phyloP scores from a whole-genome alignment of 2,888 invertebrate species.

The Eupithecia centaureata region DNA sequence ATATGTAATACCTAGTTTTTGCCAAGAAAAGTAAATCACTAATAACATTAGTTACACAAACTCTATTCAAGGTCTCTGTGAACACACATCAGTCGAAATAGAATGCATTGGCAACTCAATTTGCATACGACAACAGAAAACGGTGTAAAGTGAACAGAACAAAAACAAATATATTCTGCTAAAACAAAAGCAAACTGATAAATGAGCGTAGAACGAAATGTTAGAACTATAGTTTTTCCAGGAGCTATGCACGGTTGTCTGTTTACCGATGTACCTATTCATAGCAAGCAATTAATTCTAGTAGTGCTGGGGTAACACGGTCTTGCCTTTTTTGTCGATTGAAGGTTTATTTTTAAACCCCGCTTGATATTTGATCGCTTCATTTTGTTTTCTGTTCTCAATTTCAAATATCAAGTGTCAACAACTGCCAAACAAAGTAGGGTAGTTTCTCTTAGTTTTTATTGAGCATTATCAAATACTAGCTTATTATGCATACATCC shows the following conservation, averaged over 20 bases:
- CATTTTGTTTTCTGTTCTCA: not conserved
- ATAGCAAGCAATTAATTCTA: conserved; percentile 33
- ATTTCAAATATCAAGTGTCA: not conserved
- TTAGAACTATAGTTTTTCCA: conserved; percentile 53
- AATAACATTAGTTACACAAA: conserved; percentile 1
- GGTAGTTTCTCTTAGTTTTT: too few species aligned
- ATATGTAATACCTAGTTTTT: not conserved
- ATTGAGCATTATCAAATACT: not conserved
- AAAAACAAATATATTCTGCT: conserved; percentile 42
- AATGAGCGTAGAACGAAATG: conserved; percentile 46
- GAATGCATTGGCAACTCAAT: conserved; percentile 40
- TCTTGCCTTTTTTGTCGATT: conserved; percentile 3
- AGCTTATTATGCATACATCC: too few species aligned
- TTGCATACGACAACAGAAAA: conserved; percentile 36
- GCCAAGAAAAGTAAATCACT: not conserved
- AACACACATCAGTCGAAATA: conserved; percentile 13
- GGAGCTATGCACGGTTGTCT: conserved; percentile 52
- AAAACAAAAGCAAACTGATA: conserved; percentile 35
- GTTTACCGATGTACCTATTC: conserved; percentile 44
- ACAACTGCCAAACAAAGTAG: not conserved
- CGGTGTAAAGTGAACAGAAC: conserved; percentile 25
- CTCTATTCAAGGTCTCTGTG: conserved; percentile 24
- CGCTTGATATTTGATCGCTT: not conserved
- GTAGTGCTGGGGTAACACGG: conserved; percentile 22
- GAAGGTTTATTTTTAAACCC: not conserved